Percentiles rank a stretch among this genome's conserved stretches.
Conservation (phyloP, 1,140 invertebrate species). For the Euborellia annulipes region DNA sequence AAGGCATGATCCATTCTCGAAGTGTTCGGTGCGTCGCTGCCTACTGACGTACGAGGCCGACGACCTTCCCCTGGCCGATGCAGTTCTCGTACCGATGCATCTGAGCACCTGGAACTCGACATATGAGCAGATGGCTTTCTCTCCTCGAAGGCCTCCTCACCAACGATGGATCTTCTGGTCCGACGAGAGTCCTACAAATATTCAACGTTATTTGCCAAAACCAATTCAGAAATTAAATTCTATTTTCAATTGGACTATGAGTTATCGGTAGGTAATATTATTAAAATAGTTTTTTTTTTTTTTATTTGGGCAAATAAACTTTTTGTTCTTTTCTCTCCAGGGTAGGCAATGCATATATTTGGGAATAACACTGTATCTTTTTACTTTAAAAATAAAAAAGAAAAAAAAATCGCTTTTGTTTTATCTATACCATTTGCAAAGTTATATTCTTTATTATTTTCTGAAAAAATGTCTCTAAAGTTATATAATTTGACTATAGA, state of each 20-base stretch:
- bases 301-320: too few species aligned
- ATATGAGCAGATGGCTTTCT: constrained; percentile 22
- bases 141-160: constrained; percentile 16
- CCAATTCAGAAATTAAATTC: constrained; percentile 32
- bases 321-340: too few species aligned
- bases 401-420: too few species aligned
- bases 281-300: too few species aligned
- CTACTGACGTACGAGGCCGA: constrained; percentile 28
- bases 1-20: constrained; percentile 32
- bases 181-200: constrained; percentile 39
- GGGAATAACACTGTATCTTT: too few species aligned
- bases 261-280: constrained; percentile 38
- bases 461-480: too few species aligned
- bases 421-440: too few species aligned
- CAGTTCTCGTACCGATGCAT: constrained; percentile 40
- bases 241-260: constrained; percentile 63
- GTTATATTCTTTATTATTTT: too few species aligned
- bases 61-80: constrained; percentile 29
- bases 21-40: constrained; percentile 37
- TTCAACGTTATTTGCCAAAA: constrained; percentile 25
- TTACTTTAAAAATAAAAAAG: too few species aligned
- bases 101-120: constrained; percentile 19
- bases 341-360: too few species aligned
- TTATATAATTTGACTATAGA: too few species aligned
- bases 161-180: constrained; percentile 44